Percentiles rank a stretch among this genome's conserved stretches.
These are phyloP conservation scores for Drosophila littoralis DNA, from an alignment of 1,140 invertebrate genomes.

Conservation along the genomic window DNA sequence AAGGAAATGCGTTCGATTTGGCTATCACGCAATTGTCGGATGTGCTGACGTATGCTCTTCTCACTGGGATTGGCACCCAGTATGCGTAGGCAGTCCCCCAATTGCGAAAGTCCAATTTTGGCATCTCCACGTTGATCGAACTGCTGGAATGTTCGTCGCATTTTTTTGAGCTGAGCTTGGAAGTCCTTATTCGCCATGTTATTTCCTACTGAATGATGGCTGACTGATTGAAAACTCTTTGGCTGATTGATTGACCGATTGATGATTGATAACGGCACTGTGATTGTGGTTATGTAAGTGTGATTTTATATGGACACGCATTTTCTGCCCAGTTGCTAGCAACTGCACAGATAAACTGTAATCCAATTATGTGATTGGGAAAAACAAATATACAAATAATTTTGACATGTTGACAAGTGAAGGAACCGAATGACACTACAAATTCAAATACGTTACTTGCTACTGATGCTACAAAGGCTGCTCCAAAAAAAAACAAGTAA, in stretches of 20 bases:
- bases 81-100: constrained; percentile 77
- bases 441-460: not conserved
- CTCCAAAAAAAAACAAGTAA: not conserved
- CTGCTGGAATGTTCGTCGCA: constrained; percentile 43
- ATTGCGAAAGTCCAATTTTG: constrained; percentile 49
- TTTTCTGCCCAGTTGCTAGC: constrained; percentile 31
- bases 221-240: constrained; percentile 2
- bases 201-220: constrained; percentile 12
- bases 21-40: constrained; percentile 37
- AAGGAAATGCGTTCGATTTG: constrained; percentile 47
- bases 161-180: constrained; percentile 20
- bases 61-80: constrained; percentile 84
- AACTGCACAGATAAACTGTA: constrained; percentile 24
- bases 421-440: constrained; percentile 19
- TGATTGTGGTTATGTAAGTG: constrained; percentile 15
- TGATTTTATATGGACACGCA: constrained; percentile 31
- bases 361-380: constrained; percentile 48
- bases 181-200: constrained; percentile 16
- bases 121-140: constrained; percentile 49
- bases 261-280: constrained; percentile 18
- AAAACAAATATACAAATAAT: constrained; percentile 48
- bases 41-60: constrained; percentile 81
- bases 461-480: constrained; percentile 1
- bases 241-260: constrained; percentile 7
- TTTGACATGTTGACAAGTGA: constrained; percentile 71